Evolutionary conservation across 2,797 vertebrate species (phyloP), one percentile per base, ranked within the genome.

Genomic region (Acomys russatus): DNA sequence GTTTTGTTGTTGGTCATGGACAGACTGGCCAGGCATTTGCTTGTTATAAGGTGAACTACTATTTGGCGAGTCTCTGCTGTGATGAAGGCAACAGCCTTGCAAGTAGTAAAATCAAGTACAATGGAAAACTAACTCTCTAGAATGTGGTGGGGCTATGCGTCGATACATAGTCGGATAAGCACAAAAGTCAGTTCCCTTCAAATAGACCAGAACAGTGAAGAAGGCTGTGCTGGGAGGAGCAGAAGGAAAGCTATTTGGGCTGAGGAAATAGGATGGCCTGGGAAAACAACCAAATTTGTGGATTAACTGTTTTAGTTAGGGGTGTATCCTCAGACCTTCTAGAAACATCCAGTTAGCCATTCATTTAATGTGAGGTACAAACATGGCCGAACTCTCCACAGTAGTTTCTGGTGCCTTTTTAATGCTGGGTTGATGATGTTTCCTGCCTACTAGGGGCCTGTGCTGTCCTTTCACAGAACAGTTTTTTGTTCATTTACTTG

Each of bases 1-100:
- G 44, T 44, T 44, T 44, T 44, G 44, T 44, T 44, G 44, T 44
- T 44, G 44, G 3, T 93, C 74, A 73, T 22, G 49, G 33, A 17
- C 35, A n/a, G n/a, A 54, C 74, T 59, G 38, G 5, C 20, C 28
- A 63, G 49, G 3, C 35, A 28, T 49, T 49, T 77, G 54, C 12
- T 95, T 76, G 44, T 56, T 74, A 17, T 74, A 66, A 94, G 92
- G 77, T 64, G 71, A 68, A 38, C 54, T n/a, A 17, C 30, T 90
- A 14, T 30, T 66, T 84, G 79, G 1, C 25, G 44, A 80, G 83
- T 15, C 18, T 84, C 38, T 64, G 5, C 86, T 83, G 3, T 59
- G 35, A 61, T 79, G 64, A 91, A 51, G 11, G 6, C 44, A 23
- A n/a, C 1, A 23, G 9, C 9, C 70, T 73, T n/a, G 30, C 73